These are phyloP conservation scores for Diceros bicornis DNA, from an alignment of 2,797 vertebrate genomes.

Conservation along the genomic window DNA sequence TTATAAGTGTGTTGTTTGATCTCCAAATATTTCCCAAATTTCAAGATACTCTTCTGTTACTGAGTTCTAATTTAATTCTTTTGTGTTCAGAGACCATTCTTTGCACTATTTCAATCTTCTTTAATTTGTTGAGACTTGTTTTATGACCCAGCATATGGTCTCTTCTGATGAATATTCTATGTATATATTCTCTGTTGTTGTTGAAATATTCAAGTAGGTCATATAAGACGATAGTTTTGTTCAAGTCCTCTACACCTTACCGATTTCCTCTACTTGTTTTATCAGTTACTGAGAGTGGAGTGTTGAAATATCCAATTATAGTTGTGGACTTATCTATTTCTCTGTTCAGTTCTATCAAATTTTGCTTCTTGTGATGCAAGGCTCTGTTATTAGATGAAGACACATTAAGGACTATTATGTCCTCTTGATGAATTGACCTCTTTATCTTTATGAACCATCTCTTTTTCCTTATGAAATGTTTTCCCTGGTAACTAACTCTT, in stretches of 20 bases:
- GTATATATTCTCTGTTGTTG: neutral
- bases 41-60: neutral
- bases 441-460: neutral
- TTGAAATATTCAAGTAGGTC: neutral
- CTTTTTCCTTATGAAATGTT: neutral
- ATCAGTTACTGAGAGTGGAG: neutral
- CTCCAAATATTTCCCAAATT: conserved; percentile 8
- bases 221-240: neutral
- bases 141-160: neutral
- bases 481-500: neutral
- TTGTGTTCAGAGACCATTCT: neutral
- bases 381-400: neutral
- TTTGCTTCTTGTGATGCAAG: neutral
- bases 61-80: neutral
- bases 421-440: neutral
- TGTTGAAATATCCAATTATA: neutral
- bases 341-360: neutral
- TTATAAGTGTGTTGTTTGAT: neutral
- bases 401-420: neutral
- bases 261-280: neutral
- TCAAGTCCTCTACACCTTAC: neutral
- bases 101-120: neutral
- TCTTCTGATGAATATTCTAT: neutral
- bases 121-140: neutral
- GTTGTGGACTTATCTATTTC: neutral